Evolutionary conservation across 1,140 invertebrate species (phyloP), one percentile per base, ranked within the genome.

Genomic region (Papilio machaon): DNA sequence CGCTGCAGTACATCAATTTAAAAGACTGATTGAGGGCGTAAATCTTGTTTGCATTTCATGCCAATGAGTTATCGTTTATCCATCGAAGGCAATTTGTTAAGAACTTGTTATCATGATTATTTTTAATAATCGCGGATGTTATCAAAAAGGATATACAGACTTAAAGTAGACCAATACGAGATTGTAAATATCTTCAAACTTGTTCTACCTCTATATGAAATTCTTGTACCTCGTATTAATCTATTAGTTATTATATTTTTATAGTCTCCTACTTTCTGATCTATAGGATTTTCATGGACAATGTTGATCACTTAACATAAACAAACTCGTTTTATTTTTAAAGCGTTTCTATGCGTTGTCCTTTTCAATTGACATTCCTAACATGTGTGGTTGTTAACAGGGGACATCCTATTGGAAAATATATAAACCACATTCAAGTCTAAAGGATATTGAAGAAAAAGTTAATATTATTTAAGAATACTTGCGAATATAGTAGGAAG

Each of bases 11-110:
- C 84, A 92, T 92, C 93, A 92, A 94, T 92, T 90, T 85, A 60
- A 82, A 89, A 91, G 91, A 92, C 90, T 84, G 88, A 94, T 92
- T 84, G 86, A 85, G 81, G 81, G 83, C 85, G 86, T 91, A 89
- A 91, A 91, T 90, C 89, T 89, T 87, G 84, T 90, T 86, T 84
- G 82, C 87, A 88, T 89, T 90, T 85, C 88, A 88, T 86, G 81
- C 81, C 84, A 84, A 84, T 85, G 90, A 91, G 84, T 88, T 87
- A 89, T 88, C 83, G 80, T 86, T 91, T 84, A 82, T 84, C 82
- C 79, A 87, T 84, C 85, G 82, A 75, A 82, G 82, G 80, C 73
- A 77, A 73, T 85, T 83, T 78, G n/a, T 58, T 78, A n/a, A 70
- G 23, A 70, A 35, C 30, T 70, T 70, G 64, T 35, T 70, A 70